These are phyloP conservation scores for Rotaria magnacalcarata DNA, from an alignment of 2,888 invertebrate species.

Conservation along the genomic window DNA sequence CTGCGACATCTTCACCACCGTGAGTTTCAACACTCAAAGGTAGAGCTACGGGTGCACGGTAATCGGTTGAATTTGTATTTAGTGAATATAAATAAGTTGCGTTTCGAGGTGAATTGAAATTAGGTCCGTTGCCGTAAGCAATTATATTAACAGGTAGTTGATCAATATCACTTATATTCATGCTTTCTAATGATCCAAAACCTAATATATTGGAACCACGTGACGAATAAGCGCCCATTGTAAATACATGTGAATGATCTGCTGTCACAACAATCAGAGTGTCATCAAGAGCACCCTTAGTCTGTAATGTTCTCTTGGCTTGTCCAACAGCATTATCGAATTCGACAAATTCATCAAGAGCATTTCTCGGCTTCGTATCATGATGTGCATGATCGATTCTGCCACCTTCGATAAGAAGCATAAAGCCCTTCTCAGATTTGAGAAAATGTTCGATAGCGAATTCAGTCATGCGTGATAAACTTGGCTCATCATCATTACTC, in stretches of 20 bases:
- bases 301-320: slow-evolving; percentile 24
- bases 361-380: slow-evolving; percentile 37
- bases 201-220: slow-evolving; percentile 43
- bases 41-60: slow-evolving; percentile 50
- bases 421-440: slow-evolving; percentile 37
- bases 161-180: background rate
- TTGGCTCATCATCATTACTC: slow-evolving; percentile 37
- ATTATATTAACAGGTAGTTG: slow-evolving; percentile 27
- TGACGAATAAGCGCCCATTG: slow-evolving; percentile 40
- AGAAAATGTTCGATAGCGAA: slow-evolving; percentile 43
- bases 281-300: background rate
- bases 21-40: slow-evolving; percentile 55
- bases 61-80: slow-evolving; percentile 44
- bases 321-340: slow-evolving; percentile 44
- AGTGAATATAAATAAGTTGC: background rate
- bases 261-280: slow-evolving; percentile 42
- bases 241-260: slow-evolving; percentile 46
- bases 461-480: slow-evolving; percentile 41
- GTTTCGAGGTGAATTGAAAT: background rate
- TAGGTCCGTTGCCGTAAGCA: slow-evolving; percentile 45
- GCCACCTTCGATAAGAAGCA: slow-evolving; percentile 44
- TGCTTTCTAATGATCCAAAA: background rate
- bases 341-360: slow-evolving; percentile 43
- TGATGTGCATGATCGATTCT: slow-evolving; percentile 46
- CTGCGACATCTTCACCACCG: slow-evolving; percentile 72